Conservation (phyloP, 2,113 vertebrate species). For the Parotia lawesii region DNA sequence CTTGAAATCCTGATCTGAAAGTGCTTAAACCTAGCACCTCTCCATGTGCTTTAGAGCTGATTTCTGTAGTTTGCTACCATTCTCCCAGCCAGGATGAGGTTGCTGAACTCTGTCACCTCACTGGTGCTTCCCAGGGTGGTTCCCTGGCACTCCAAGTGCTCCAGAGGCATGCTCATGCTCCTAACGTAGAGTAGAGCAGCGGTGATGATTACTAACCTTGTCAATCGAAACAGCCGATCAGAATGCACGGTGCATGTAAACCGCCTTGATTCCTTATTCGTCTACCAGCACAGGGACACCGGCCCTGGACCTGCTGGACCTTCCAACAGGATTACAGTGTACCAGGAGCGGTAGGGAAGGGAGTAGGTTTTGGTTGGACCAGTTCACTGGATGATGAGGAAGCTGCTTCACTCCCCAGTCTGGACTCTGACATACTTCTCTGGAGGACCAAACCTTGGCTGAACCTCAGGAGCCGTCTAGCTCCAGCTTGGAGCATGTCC, state of each 20-base stretch:
- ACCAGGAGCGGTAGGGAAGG: not conserved
- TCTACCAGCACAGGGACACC: not conserved
- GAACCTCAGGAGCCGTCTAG: rapidly evolving
- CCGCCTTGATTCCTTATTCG: not conserved
- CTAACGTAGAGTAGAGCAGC: conserved; percentile 71
- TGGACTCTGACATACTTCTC: not conserved
- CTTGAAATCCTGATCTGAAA: not conserved
- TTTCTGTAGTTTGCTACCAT: not conserved
- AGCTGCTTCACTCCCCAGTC: not conserved
- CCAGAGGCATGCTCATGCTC: conserved; percentile 48
- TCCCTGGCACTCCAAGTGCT: not conserved
- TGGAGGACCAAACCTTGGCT: not conserved
- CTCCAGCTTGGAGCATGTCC: not conserved
- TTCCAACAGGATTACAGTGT: not conserved
- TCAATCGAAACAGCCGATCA: not conserved
- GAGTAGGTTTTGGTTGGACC: not conserved
- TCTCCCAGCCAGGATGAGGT: not conserved
- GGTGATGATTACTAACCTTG: conserved; percentile 64
- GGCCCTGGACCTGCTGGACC: not conserved
- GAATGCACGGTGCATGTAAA: conserved; percentile 57
- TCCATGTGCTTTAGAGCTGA: not conserved
- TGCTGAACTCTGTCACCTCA: conserved; percentile 12
- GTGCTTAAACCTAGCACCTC: not conserved
- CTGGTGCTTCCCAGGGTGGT: conserved; percentile 54
- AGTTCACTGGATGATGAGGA: not conserved